phyloP scores from a whole-genome alignment of 1,140 invertebrate species.

The Drosophila pruinosa region DNA sequence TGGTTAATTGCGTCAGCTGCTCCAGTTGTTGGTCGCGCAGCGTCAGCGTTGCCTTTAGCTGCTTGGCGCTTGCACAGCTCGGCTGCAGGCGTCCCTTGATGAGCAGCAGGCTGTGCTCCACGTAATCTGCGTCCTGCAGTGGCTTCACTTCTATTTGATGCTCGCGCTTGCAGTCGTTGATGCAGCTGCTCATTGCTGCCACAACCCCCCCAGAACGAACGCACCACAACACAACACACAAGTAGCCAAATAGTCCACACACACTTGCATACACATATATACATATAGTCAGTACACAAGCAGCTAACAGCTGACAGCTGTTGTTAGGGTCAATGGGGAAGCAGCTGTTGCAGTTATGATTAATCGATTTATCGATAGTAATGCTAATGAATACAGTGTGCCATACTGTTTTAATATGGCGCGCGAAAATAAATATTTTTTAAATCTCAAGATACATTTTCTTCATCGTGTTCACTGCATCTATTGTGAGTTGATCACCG shows the following conservation, averaged over 20 bases:
- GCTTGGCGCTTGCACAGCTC: conserved; percentile 42
- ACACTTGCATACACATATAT: too few species aligned
- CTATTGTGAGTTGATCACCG: too few species aligned
- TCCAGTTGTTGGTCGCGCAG: conserved; percentile 19
- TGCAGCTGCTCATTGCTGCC: conserved; percentile 65
- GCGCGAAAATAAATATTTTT: too few species aligned
- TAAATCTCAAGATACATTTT: too few species aligned
- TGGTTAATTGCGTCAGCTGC: conserved; percentile 55
- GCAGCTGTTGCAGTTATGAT: background rate
- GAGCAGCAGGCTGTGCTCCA: conserved; percentile 64
- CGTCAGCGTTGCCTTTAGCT: conserved; percentile 52
- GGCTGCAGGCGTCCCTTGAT: conserved; percentile 67
- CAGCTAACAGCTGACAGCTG: conserved; percentile 15
- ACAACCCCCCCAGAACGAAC: background rate
- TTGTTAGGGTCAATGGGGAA: background rate
- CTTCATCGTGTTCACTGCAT: too few species aligned
- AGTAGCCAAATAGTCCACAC: conserved; percentile 3
- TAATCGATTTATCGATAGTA: background rate
- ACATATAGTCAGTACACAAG: background rate
- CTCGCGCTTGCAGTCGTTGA: conserved; percentile 57
- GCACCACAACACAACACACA: background rate
- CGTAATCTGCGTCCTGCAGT: conserved; percentile 52
- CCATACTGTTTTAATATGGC: too few species aligned
- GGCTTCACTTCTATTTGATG: conserved; percentile 68
- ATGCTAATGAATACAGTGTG: too few species aligned